Evolutionary conservation across 2,113 vertebrate species (phyloP).

Genomic region (Pluvianellus socialis): DNA sequence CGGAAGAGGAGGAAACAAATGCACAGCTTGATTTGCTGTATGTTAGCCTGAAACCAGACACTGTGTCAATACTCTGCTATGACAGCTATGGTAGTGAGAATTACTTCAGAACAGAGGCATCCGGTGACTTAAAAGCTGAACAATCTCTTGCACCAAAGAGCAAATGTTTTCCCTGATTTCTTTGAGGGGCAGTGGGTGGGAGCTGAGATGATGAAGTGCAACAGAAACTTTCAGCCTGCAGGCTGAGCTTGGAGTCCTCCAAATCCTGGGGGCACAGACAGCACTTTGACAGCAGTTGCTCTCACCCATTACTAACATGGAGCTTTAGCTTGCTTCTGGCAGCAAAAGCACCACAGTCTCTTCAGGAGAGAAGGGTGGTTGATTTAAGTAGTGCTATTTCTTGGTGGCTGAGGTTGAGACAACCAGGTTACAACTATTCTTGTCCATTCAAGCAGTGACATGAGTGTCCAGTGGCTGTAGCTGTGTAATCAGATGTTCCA

Average conservation of each 20-base stretch:
- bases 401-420: background rate
- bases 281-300: background rate
- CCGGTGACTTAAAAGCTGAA: background rate
- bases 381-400: background rate
- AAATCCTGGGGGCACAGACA: background rate
- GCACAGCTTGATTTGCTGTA: background rate
- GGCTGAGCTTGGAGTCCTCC: background rate
- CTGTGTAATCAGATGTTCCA: background rate
- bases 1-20: background rate
- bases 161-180: background rate
- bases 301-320: background rate
- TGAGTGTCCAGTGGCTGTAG: background rate
- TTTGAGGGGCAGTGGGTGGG: background rate
- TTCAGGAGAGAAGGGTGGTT: background rate
- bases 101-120: constrained; percentile 27
- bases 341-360: background rate
- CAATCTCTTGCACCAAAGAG: background rate
- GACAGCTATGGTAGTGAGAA: background rate
- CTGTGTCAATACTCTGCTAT: constrained; percentile 9
- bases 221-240: background rate
- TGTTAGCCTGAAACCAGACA: constrained; percentile 30
- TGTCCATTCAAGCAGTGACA: background rate
- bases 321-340: background rate
- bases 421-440: background rate
- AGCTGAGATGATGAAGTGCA: background rate